Evolutionary conservation across 1,140 invertebrate species (phyloP).

Genomic region (Diorhabda sublineata): DNA sequence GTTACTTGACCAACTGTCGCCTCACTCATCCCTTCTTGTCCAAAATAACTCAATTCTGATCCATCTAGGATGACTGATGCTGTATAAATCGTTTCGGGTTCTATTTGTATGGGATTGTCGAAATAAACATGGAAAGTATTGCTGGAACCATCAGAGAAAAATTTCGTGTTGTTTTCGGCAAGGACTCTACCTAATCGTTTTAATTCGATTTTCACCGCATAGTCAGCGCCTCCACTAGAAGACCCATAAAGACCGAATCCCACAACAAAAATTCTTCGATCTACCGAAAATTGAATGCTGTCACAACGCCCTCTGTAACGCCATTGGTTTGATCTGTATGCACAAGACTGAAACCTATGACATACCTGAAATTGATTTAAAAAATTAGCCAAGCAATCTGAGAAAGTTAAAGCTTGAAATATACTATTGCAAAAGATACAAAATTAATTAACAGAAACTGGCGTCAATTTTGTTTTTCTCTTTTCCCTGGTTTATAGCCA

Average conservation of each 20-base stretch:
- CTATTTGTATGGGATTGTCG: constrained; percentile 86
- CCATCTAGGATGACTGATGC: constrained; percentile 87
- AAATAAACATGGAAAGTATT: constrained; percentile 93
- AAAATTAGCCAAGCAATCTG: too few relatives aligned
- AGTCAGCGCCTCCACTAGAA: constrained; percentile 85
- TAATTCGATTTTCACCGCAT: constrained; percentile 85
- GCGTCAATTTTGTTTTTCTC: too few relatives aligned
- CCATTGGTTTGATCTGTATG: constrained; percentile 95
- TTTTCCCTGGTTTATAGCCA: too few relatives aligned
- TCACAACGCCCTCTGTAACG: constrained; percentile 87
- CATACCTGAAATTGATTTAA: constrained; percentile 64
- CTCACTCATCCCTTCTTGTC: constrained; percentile 91
- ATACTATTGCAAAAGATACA: too few relatives aligned
- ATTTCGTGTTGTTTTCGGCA: constrained; percentile 86
- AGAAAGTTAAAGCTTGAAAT: too few relatives aligned
- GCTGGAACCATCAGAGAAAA: constrained; percentile 89
- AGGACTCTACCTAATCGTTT: constrained; percentile 79
- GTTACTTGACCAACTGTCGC: constrained; percentile 83
- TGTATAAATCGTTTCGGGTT: constrained; percentile 87
- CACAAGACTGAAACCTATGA: constrained; percentile 92
- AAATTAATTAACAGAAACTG: too few relatives aligned
- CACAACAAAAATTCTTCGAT: constrained; percentile 87
- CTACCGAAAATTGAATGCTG: constrained; percentile 89
- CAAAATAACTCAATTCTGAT: constrained; percentile 88
- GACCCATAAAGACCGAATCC: constrained; percentile 91